Evolutionary conservation across 2,888 invertebrate genomes (phyloP), one percentile per base, ranked within the genome.

Genomic region (Leptinotarsa tumamoca): DNA sequence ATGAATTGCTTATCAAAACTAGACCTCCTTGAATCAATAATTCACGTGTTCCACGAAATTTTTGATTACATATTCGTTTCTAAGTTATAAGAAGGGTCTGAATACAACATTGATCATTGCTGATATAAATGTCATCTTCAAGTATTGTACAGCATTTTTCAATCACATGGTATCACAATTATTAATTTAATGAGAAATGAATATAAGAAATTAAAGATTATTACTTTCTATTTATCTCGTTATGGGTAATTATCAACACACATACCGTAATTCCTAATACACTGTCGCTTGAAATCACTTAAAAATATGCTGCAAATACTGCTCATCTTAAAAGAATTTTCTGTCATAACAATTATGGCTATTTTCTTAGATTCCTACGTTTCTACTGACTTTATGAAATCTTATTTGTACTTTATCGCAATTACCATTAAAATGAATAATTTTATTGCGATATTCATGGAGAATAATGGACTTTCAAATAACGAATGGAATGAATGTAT

Each of bases 401-500:
- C 18, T 43, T 63, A n/a, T 43, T 67, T 67, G 18, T 23, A 51
- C 33, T 68, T 27, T 17, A 73, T 68, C 58, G 7, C 66, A 49
- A 68, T 68, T 49, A 58, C 27, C 23, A 61, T 14, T 10, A n/a
- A 17, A 52, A 71, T 78, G 78, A 78, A 73, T 78, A 78, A 78
- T 72, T 66, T 51, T 56, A 54, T 75, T 75, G 75, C 69, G 43
- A 77, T 77, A 75, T 73, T 71, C 27, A 73, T 68, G 68, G 51
- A 67, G 71, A 74, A 73, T 66, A 68, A 70, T 71, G 70, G 71
- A 73, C 73, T 54, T 75, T 66, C 52, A 68, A 75, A 75, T 72
- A 74, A 75, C 66, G 71, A 72, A 72, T 76, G 63, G 61, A 43
- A 73, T 56, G 58, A 73, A 76, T 76, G 76, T 76, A 66, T 76